Percentiles rank a stretch among this genome's conserved stretches.
phyloP scores from a whole-genome alignment of 2,888 invertebrate genomes.

The Trimorus sp. region DNA sequence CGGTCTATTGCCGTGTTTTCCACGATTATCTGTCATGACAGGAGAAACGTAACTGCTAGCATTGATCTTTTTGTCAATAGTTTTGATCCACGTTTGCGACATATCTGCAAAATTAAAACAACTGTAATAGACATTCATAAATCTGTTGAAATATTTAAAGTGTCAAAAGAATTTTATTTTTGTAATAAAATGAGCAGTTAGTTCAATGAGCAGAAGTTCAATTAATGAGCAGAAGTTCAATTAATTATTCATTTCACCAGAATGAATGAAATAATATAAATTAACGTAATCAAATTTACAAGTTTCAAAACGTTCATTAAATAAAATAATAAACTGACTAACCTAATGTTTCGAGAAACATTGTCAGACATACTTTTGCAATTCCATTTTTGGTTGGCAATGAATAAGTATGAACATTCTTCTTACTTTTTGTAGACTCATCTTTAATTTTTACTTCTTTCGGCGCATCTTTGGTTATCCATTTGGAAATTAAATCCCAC shows the following conservation, averaged over 20 bases:
- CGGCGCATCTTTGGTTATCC: not conserved
- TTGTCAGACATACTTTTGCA: constrained; percentile 11
- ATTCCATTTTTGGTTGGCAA: not conserved
- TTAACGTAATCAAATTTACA: too few species aligned
- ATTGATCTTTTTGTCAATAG: not conserved
- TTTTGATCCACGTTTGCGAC: constrained; percentile 1
- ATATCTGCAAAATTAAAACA: constrained; percentile 1
- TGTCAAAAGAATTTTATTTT: too few species aligned
- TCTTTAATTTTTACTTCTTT: not conserved
- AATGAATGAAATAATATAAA: too few species aligned
- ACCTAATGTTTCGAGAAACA: constrained; percentile 17
- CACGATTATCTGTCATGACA: not conserved
- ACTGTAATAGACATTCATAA: not conserved
- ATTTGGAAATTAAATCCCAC: constrained; percentile 13
- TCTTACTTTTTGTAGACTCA: too few species aligned
- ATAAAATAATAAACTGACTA: too few species aligned
- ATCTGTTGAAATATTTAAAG: too few species aligned
- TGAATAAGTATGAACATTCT: constrained; percentile 5
- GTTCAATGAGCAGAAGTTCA: too few species aligned
- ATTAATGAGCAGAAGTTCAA: too few species aligned
- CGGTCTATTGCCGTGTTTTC: constrained; percentile 5
- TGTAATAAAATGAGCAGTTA: too few species aligned
- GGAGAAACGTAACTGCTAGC: not conserved
- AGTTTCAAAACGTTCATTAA: too few species aligned
- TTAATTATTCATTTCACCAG: too few species aligned